Conservation (phyloP, 2,797 vertebrate species). For the Staurois parvus region DNA sequence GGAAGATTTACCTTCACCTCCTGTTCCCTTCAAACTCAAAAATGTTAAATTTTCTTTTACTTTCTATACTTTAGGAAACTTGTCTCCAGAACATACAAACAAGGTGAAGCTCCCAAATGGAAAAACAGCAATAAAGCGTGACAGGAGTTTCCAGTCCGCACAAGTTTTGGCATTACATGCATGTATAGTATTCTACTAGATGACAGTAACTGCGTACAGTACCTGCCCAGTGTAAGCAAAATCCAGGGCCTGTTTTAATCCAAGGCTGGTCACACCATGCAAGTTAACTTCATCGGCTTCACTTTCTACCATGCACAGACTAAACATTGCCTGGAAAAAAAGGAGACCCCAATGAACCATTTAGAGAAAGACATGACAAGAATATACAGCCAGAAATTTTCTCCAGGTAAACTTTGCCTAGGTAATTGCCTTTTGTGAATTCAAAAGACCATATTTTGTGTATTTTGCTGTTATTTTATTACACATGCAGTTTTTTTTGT, state of each 20-base stretch:
- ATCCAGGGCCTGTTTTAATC: conserved; percentile 94
- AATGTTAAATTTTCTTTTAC: no score
- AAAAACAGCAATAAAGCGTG: no score
- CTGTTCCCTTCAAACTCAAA: no score
- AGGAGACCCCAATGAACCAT: not conserved
- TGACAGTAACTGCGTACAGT: conserved; percentile 64
- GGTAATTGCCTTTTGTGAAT: not conserved
- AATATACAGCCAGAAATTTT: not conserved
- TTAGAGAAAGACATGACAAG: not conserved
- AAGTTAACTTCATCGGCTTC: conserved; percentile 94
- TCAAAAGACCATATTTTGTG: no score
- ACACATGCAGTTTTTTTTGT: no score
- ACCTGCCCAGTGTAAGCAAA: conserved; percentile 98
- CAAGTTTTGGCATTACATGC: no score
- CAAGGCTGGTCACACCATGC: conserved; percentile 92
- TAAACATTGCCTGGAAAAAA: conserved; percentile 92
- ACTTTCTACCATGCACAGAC: conserved; percentile 97
- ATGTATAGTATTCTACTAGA: not conserved
- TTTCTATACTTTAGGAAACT: no score
- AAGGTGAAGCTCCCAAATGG: no score
- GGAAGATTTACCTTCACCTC: no score
- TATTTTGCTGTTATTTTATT: no score
- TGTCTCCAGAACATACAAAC: no score
- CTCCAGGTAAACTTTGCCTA: not conserved
- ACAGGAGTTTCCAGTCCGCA: no score